Percentiles rank a stretch among this genome's conserved stretches.
These are phyloP conservation scores for Parotia lawesii DNA, from an alignment of 2,113 vertebrate genomes.

Conservation along the genomic window DNA sequence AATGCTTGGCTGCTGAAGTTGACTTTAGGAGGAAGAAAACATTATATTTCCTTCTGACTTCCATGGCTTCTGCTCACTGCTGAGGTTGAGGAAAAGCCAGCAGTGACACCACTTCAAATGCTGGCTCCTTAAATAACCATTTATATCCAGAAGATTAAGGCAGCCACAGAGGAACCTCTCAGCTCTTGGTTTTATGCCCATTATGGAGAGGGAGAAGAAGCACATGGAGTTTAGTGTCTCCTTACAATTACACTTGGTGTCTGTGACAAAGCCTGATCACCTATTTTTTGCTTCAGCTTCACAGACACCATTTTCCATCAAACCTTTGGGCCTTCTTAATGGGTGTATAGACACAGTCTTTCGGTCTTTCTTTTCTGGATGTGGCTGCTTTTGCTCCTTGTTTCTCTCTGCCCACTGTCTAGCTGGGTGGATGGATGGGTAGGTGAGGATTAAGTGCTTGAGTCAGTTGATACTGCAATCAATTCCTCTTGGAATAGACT, in stretches of 20 bases:
- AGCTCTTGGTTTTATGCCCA: background rate
- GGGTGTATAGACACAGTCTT: background rate
- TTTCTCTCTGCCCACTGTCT: background rate
- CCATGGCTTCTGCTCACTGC: background rate
- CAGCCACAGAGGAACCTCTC: background rate
- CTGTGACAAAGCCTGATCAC: background rate
- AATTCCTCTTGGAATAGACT: background rate
- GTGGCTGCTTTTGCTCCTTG: background rate
- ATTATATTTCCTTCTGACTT: background rate
- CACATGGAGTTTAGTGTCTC: background rate
- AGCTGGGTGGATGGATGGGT: background rate
- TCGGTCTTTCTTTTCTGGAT: background rate
- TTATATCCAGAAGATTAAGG: background rate
- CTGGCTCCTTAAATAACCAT: background rate
- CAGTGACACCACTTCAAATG: background rate
- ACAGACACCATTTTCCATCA: background rate
- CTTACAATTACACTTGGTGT: background rate
- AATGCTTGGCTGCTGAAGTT: background rate
- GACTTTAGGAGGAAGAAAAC: background rate
- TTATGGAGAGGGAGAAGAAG: background rate
- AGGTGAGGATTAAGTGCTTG: background rate
- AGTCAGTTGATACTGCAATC: background rate
- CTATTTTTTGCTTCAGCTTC: background rate
- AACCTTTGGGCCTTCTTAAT: background rate
- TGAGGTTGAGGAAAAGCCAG: background rate